Conservation (phyloP, 2,888 invertebrate species). For the Epistrophe grossulariae region DNA sequence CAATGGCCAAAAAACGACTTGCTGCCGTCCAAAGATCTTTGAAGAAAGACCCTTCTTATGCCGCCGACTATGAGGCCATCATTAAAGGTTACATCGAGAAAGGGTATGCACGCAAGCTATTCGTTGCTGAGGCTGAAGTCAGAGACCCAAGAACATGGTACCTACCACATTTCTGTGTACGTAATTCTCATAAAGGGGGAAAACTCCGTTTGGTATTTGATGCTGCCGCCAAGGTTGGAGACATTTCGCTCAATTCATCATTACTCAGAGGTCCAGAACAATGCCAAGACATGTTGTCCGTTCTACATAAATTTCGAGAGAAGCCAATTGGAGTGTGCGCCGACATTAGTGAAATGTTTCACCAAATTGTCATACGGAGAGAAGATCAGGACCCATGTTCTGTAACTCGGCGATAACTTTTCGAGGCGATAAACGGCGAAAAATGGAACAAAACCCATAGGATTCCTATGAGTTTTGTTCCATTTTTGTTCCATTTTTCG, state of each 20-base stretch:
- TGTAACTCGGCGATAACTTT: too few species aligned
- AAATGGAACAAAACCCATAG: too few species aligned
- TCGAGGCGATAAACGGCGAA: too few species aligned
- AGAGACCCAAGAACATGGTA: neutral
- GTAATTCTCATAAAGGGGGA: neutral
- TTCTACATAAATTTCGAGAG: neutral
- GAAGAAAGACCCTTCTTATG: slow-evolving; percentile 6
- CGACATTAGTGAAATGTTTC: neutral
- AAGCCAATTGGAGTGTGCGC: neutral
- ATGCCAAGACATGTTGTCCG: neutral
- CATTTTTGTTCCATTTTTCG: too few species aligned
- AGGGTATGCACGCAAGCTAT: neutral
- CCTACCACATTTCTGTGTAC: neutral
- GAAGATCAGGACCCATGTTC: too few species aligned
- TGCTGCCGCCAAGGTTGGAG: neutral
- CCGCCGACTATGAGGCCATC: slow-evolving; percentile 6
- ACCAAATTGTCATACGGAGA: neutral
- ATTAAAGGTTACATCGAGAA: slow-evolving; percentile 5
- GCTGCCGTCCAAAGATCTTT: neutral
- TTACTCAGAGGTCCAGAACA: neutral
- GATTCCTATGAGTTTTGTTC: too few species aligned
- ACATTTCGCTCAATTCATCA: neutral
- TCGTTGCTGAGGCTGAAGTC: neutral
- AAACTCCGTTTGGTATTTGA: slow-evolving; percentile 16
- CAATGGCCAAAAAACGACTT: neutral